Evolutionary conservation across 2,888 invertebrate genomes (phyloP), one percentile per base, ranked within the genome.

Genomic region (Eubasilissa splendida): DNA sequence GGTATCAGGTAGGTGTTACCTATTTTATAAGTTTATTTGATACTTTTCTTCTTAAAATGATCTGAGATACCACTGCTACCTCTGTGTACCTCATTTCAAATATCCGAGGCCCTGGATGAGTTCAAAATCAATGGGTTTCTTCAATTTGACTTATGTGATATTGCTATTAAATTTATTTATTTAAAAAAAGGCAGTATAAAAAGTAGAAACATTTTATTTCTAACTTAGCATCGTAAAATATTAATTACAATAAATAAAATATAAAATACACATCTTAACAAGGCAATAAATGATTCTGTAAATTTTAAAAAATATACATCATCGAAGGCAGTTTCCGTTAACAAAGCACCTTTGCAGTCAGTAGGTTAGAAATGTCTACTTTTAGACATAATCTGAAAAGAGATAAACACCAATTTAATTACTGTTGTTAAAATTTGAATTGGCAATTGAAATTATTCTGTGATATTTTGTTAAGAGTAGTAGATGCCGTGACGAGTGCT

Each of bases 161-260:
- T 42, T 22, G 22, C 22, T 2, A 42, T 0, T 5, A 42, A 4
- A 42, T 42, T 42, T 5, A 42, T 42, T 7, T 42, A 63, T 4
- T 33, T 12, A 63, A 63, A 33, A 2, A 63, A 63, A 33, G 1
- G 33, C 5, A 63, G 22, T 31, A 31, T 33, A 63, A 63, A 63
- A 63, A 63, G 33, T 63, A 63, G 63, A 63, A 63, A 63, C 11
- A 63, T 9, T 11, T 31, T 60, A 63, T 14, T 63, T 33, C 31
- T 63, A 63, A 73, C 14, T 59, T 42, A 33, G 59, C 50, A 10
- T 59, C 33, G 53, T 33, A 76, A 65, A 31, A 65, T 54, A 60
- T 65, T 65, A 54, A 63, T 76, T 63, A 65, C 66, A 76, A 76
- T 65, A 76, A 76, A 76, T 76, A 76, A 52, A 33, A 65, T 76